Base-by-base conservation (phyloP, 2,888 invertebrate genomes). In the Trichogramma evanescens region DNA sequence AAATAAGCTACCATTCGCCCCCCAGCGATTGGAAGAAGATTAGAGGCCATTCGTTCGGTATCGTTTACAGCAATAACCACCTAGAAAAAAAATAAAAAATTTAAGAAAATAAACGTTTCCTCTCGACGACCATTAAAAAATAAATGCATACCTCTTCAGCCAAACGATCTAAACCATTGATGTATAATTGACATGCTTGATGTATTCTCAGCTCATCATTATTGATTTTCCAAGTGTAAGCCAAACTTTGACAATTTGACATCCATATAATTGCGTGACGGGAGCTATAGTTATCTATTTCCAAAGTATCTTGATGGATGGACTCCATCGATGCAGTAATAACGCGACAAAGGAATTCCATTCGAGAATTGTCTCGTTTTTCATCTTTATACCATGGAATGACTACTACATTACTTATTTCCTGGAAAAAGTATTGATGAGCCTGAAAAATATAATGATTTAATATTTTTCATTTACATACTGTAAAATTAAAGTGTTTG, bases 21-120 rank as follows among this genome's bases (percentile, higher is more conserved):
- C 5, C 90, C 92, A n/a, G 89, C 90, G 58, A 95, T 85, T 40
- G 87, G 84, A 40, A 95, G 77, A 61, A 96, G 80, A 65, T 89
- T 84, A 1, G 84, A 81, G 7, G 91, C 86, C 60, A 95, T 76
- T 50, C 82, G 78, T 68, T 85, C 85, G n/a, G 85, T 84, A 63
- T 91, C 87, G 59, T 82, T 83, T 5, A 93, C 83, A 26, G 85
- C 80, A 9, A 83, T 77, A 42, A 91, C 78, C 54, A 89, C 80
- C 80, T 88, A 80, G 82, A 74, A 4, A 74, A 71, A 74, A 87
- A 71, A 71, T 62, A 39, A 54, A 56, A 56, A 58, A 49, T 49
- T 26, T 51, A 40, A n/a, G 44, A 52, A 49, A 44, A 13, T 50
- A 3, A 39, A 40, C 45, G 8, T 45, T 45, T 9, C n/a, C 2